Evolutionary conservation across 1,140 invertebrate genomes (phyloP).

Genomic region (Drosophila sproati): DNA sequence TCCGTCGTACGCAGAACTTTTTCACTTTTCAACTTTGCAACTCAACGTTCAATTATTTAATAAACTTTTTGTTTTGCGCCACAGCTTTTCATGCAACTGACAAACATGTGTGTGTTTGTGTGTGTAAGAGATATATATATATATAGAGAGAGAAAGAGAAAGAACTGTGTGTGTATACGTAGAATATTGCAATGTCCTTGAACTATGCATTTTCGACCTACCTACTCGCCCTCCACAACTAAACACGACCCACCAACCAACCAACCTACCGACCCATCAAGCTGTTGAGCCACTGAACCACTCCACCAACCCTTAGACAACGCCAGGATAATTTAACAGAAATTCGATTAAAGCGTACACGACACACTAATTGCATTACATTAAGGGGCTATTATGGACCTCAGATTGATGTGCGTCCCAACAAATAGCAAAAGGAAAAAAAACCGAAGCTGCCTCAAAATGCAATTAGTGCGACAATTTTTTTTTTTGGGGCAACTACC

Average conservation of each 20-base stretch:
- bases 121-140: conserved; percentile 33
- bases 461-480: conserved; percentile 64
- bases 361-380: conserved; percentile 68
- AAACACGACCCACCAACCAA: conserved; percentile 17
- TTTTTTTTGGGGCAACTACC: conserved; percentile 32
- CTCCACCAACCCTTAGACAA: conserved; percentile 30
- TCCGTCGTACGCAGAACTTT: not conserved
- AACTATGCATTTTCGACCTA: conserved; percentile 74
- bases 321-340: conserved; percentile 63
- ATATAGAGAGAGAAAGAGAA: conserved; percentile 28
- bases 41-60: conserved; percentile 59
- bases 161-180: conserved; percentile 68
- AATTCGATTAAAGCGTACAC: conserved; percentile 73
- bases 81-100: conserved; percentile 28
- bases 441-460: conserved; percentile 26
- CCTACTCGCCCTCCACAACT: conserved; percentile 21
- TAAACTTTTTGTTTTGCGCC: conserved; percentile 58
- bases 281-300: conserved; percentile 32
- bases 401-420: conserved; percentile 41
- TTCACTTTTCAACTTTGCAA: conserved; percentile 39
- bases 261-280: conserved; percentile 12
- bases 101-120: conserved; percentile 24
- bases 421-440: conserved; percentile 16
- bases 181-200: conserved; percentile 79
- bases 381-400: conserved; percentile 55